These are phyloP conservation scores for Drosophila neotestacea DNA, from an alignment of 2,888 invertebrate genomes.

Conservation along the genomic window DNA sequence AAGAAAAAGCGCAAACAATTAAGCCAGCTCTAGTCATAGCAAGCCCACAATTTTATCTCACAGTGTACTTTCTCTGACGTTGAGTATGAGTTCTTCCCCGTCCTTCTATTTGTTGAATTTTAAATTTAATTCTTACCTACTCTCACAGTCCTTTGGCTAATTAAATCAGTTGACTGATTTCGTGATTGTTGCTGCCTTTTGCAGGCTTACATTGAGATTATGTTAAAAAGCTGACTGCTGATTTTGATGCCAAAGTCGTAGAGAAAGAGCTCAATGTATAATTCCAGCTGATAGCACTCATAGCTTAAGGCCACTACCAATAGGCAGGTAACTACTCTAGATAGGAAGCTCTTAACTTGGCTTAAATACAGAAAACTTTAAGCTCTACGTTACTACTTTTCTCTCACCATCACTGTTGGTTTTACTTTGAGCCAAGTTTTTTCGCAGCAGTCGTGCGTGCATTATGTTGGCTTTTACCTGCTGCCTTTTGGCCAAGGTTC, in stretches of 20 bases:
- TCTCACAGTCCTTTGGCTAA: conserved; percentile 34
- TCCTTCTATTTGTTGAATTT: neutral
- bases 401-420: neutral
- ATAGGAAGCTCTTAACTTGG: conserved; percentile 12
- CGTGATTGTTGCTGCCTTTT: conserved; percentile 40
- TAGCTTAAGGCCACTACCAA: conserved; percentile 21
- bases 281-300: conserved; percentile 7
- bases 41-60: neutral
- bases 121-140: conserved; percentile 15
- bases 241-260: conserved; percentile 10
- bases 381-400: neutral
- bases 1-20: neutral
- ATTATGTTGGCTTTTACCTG: conserved; percentile 25
- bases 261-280: too few relatives aligned
- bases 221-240: conserved; percentile 31
- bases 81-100: neutral
- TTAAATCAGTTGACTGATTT: conserved; percentile 60
- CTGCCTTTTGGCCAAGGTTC: conserved; percentile 6
- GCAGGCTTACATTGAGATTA: conserved; percentile 39
- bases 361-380: conserved; percentile 23
- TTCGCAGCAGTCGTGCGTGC: conserved; percentile 34
- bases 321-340: conserved; percentile 10
- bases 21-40: too few relatives aligned
- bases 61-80: conserved; percentile 24
- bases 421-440: conserved; percentile 19